Evolutionary conservation across 2,797 vertebrate genomes (phyloP), one percentile per base, ranked within the genome.

Genomic region (Acridotheres tristis): DNA sequence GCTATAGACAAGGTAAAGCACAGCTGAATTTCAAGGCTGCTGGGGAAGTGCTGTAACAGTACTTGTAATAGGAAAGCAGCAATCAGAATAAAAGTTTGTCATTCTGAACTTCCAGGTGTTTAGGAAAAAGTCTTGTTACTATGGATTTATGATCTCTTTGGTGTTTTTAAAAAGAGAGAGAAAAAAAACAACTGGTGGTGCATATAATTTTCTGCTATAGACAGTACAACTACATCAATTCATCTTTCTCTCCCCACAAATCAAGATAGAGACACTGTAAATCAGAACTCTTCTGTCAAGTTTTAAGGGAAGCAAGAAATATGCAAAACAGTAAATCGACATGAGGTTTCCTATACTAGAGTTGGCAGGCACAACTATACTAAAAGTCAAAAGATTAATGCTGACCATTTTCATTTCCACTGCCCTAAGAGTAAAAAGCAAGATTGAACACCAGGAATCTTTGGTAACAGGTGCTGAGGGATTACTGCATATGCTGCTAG

Each of bases 251-350:
- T 79, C 58, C 38, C 58, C 32, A 6, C 36, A 77, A 92, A 85
- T 93, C 86, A 93, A 84, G 71, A 85, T 32, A 95, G 16, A 84
- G 71, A 89, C 62, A 86, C 68, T 84, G 92, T 97, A 96, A 96
- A 97, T 97, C 96, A 97, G 55, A 57, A 73, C n/a, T 84, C 79
- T 54, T 12, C 30, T 34, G 89, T 90, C 88, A 91, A 66, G 80
- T 53, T 88, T 88, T 93, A 94, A 72, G 55, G 65, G 67, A 96
- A 97, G 81, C 59, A 95, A 95, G 69, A 92, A 94, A 94, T 83
- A 96, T 82, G 95, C 90, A 92, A 93, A 96, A 85, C 29, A 89
- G 89, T 95, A 97, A 97, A 96, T 94, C 87, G 93, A 22, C 68
- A 67, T 34, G 62, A 71, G 59, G 25, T 55, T 94, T 62, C 32